A percentile compares a stretch with the other conserved stretches of the same genome.
Conservation (phyloP, 2,113 vertebrate genomes). For the Brachionichthys hirsutus region DNA sequence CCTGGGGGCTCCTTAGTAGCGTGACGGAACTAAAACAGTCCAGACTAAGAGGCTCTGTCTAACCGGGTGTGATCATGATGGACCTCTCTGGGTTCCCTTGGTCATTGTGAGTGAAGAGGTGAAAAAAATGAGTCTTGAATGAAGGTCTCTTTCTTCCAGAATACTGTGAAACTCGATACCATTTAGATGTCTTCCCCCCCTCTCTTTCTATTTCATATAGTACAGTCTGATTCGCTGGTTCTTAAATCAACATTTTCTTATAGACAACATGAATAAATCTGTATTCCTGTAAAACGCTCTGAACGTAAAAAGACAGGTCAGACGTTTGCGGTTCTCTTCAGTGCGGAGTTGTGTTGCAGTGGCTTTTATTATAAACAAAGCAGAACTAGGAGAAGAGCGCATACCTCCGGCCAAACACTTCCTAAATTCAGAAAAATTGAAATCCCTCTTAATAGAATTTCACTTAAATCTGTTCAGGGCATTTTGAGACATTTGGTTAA, state of each 20-base stretch:
- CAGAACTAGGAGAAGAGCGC: neutral
- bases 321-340: conserved; percentile 11
- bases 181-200: too few species aligned
- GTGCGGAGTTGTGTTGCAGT: conserved; percentile 11
- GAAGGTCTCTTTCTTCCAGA: conserved; percentile 11
- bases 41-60: conserved; percentile 10
- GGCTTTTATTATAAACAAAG: conserved; percentile 10
- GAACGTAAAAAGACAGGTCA: conserved; percentile 1
- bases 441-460: too few species aligned
- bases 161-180: too few species aligned
- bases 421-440: too few species aligned
- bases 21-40: conserved; percentile 34
- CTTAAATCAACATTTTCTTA: conserved; percentile 8
- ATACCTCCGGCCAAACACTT: too few species aligned
- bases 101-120: conserved; percentile 17
- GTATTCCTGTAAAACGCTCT: conserved; percentile 19
- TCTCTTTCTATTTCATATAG: too few species aligned
- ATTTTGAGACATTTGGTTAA: too few species aligned
- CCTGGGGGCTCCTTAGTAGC: conserved; percentile 24
- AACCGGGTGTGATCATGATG: conserved; percentile 21
- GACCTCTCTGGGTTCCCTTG: conserved; percentile 13
- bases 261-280: neutral
- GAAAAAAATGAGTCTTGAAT: conserved; percentile 20
- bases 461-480: too few species aligned
- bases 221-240: too few species aligned